A percentile compares a stretch with the other conserved stretches of the same genome.
These are phyloP conservation scores for Eptesicus fuscus DNA, from an alignment of 2,113 vertebrate species.

Conservation along the genomic window DNA sequence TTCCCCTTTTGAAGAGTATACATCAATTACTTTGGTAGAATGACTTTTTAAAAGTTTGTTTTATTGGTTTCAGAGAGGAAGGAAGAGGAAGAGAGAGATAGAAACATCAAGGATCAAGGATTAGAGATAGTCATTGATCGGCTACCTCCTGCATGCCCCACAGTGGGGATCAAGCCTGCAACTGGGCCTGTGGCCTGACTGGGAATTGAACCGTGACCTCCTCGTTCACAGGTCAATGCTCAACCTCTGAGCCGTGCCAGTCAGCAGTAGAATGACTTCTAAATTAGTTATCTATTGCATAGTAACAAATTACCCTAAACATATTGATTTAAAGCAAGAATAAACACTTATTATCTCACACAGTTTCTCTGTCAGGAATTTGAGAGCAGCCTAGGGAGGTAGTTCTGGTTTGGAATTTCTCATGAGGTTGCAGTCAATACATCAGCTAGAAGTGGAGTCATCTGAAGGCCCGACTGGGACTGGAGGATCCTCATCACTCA, in stretches of 20 bases:
- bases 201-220: no score
- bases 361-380: not conserved
- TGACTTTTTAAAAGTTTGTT: not conserved
- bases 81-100: no score
- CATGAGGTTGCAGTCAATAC: not conserved
- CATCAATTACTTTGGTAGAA: not conserved
- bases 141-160: no score
- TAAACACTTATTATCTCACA: not conserved
- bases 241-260: no score
- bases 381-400: not conserved
- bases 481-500: not conserved
- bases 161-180: no score
- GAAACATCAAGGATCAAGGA: no score
- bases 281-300: not conserved
- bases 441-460: not conserved
- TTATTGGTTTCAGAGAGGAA: no score
- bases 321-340: not conserved
- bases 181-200: no score
- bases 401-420: not conserved
- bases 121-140: no score
- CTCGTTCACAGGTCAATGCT: no score
- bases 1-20: no score
- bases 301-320: not conserved
- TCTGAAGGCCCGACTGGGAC: not conserved
- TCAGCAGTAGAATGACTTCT: not conserved